phyloP scores from a whole-genome alignment of 2,797 vertebrate genomes.

The Graptemys geographica region DNA sequence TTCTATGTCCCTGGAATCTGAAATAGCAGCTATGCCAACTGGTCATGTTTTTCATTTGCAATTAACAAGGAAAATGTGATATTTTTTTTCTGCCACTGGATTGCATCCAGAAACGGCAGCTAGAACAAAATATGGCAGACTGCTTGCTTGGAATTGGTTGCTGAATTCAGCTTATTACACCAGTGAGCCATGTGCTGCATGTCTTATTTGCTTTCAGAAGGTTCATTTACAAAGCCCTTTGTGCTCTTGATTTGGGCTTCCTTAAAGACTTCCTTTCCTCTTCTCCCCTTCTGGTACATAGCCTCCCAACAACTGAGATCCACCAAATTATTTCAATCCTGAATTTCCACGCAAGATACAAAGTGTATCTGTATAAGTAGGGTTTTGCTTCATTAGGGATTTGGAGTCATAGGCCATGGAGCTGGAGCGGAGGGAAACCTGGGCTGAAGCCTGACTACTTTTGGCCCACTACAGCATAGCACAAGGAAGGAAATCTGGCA shows the following conservation, averaged over 20 bases:
- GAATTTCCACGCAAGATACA: fast-evolving
- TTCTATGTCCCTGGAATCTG: background rate
- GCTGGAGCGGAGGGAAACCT: background rate
- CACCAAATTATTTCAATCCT: background rate
- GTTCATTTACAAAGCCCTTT: background rate
- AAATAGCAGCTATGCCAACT: background rate
- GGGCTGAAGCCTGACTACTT: background rate
- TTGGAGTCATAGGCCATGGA: background rate
- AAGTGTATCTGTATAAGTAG: background rate
- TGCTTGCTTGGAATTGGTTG: background rate
- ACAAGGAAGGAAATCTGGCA: background rate
- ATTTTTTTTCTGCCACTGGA: background rate
- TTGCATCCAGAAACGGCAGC: background rate
- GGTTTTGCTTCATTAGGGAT: background rate
- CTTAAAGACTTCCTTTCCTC: background rate
- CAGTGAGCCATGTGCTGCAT: background rate
- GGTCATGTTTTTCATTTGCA: fast-evolving
- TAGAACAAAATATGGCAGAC: background rate
- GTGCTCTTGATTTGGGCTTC: background rate
- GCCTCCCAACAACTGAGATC: background rate
- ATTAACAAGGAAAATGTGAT: background rate
- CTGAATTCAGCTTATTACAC: background rate
- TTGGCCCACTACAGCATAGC: background rate
- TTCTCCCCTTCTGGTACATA: background rate
- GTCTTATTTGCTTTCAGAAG: background rate